Evolutionary conservation across 2,113 vertebrate species (phyloP).

Genomic region (Albula goreensis): DNA sequence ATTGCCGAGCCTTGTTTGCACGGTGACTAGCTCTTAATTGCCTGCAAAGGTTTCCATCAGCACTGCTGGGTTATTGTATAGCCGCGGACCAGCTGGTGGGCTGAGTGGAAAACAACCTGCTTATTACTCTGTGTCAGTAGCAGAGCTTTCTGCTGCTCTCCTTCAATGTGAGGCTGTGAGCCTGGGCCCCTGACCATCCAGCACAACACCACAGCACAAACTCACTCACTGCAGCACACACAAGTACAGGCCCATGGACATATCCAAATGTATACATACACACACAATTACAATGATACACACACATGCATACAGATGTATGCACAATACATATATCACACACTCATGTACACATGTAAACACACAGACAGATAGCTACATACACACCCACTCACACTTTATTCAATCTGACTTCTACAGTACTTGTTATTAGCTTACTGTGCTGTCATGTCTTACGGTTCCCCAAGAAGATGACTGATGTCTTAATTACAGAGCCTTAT

Average conservation of each 20-base stretch:
- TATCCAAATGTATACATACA: slow-evolving; percentile 2
- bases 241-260: not conserved
- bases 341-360: not conserved
- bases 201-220: slow-evolving; percentile 11
- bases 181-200: slow-evolving; percentile 30
- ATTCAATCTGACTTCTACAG: not conserved
- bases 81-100: slow-evolving; percentile 44
- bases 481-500: not conserved
- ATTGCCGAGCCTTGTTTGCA: not conserved
- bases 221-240: slow-evolving; percentile 37
- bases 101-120: slow-evolving; percentile 44
- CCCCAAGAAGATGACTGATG: not conserved
- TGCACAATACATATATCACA: not conserved
- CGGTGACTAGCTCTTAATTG: slow-evolving; percentile 2
- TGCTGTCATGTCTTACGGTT: not conserved
- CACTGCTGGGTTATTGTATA: slow-evolving; percentile 25
- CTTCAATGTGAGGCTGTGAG: slow-evolving; percentile 25
- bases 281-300: slow-evolving; percentile 14
- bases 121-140: slow-evolving; percentile 17
- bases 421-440: not conserved
- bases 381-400: not conserved
- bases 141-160: slow-evolving; percentile 21
- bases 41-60: not conserved
- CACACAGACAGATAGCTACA: not conserved
- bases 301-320: slow-evolving; percentile 12